Conservation (phyloP, 2,113 vertebrate species). For the Lamprologus callipterus region DNA sequence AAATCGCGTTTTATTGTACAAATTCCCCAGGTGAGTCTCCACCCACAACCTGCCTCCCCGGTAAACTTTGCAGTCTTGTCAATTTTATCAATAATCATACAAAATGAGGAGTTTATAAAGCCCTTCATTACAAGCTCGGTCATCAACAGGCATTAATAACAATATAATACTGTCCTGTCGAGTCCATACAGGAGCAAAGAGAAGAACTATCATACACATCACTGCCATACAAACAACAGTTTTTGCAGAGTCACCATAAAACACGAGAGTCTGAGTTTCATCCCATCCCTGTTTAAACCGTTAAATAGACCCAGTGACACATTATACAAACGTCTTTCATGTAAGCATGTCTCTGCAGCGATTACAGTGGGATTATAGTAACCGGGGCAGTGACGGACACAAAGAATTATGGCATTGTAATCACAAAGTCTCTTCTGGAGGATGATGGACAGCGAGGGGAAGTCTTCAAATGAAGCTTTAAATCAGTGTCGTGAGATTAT, state of each 20-base stretch:
- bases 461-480: slow-evolving; percentile 46
- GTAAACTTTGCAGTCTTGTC: not conserved
- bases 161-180: not conserved
- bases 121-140: slow-evolving; percentile 65
- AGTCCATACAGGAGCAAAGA: not conserved
- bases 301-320: not conserved
- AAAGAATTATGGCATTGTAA: not conserved
- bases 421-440: not conserved
- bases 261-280: not conserved
- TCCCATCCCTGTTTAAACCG: not conserved
- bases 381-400: not conserved
- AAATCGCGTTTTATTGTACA: slow-evolving; percentile 74
- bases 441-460: slow-evolving; percentile 40
- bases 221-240: not conserved
- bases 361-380: slow-evolving; percentile 9
- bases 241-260: not conserved
- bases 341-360: not conserved
- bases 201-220: not conserved
- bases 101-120: slow-evolving; percentile 76
- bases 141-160: not conserved
- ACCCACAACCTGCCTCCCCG: slow-evolving; percentile 36
- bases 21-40: slow-evolving; percentile 62
- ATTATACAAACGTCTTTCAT: not conserved
- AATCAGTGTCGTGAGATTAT: not conserved
- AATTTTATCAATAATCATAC: slow-evolving; percentile 9